Percentiles rank a stretch among this genome's conserved stretches.
Conservation (phyloP, 2,888 invertebrate species). For the Nomada fucata region DNA sequence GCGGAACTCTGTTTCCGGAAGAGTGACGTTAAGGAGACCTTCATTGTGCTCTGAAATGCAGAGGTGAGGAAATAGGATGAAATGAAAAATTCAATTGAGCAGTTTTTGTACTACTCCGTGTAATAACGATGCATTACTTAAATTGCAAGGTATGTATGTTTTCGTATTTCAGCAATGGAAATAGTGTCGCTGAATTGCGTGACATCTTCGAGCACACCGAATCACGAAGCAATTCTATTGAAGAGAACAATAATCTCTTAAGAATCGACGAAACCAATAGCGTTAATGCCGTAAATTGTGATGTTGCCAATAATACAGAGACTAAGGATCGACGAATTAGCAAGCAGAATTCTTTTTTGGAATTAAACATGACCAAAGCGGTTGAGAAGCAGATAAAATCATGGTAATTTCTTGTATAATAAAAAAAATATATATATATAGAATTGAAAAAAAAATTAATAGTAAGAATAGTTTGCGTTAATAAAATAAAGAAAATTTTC, state of each 20-base stretch:
- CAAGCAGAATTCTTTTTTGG: conserved; percentile 22
- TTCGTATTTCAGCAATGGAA: conserved; percentile 71
- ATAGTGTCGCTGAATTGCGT: conserved; percentile 77
- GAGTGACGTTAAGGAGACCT: conserved; percentile 79
- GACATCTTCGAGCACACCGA: conserved; percentile 80
- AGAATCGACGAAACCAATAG: conserved; percentile 52
- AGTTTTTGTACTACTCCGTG: conserved; percentile 73
- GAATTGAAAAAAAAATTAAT: neutral
- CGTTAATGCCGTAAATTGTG: conserved; percentile 9
- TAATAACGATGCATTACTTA: neutral
- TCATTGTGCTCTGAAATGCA: conserved; percentile 78
- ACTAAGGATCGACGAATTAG: conserved; percentile 11
- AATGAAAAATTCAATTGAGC: conserved; percentile 77
- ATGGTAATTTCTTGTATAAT: conserved; percentile 28
- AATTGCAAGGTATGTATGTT: neutral
- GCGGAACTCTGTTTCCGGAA: conserved; percentile 80
- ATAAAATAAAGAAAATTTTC: too few species aligned
- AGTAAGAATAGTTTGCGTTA: neutral
- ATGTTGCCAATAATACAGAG: conserved; percentile 2
- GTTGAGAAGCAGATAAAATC: conserved; percentile 42
- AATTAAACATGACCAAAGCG: conserved; percentile 21
- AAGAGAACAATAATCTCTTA: conserved; percentile 78
- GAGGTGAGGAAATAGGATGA: conserved; percentile 79
- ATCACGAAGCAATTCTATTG: conserved; percentile 76
- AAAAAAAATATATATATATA: neutral